phyloP scores from a whole-genome alignment of 2,888 invertebrate species.

The Nemapogon koenigi region DNA sequence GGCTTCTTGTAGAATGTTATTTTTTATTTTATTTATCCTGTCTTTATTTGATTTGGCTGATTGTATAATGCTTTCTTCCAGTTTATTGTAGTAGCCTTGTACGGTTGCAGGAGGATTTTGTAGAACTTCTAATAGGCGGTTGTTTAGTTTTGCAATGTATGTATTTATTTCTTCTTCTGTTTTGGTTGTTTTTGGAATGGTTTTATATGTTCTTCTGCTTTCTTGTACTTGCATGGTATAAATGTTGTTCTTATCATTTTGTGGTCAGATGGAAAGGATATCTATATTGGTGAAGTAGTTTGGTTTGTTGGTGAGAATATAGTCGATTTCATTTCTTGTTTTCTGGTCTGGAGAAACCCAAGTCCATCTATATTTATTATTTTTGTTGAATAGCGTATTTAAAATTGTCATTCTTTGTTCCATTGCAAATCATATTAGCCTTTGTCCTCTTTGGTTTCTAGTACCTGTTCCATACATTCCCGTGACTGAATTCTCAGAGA shows the following conservation, averaged over 20 bases:
- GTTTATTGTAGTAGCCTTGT: too few relatives aligned
- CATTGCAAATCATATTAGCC: not conserved
- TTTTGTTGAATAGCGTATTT: too few relatives aligned
- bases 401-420: not conserved
- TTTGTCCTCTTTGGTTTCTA: too few relatives aligned
- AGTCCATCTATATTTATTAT: slow-evolving; percentile 16
- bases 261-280: too few relatives aligned
- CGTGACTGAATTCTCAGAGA: not conserved
- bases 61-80: too few relatives aligned
- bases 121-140: too few relatives aligned
- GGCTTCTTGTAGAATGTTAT: too few relatives aligned
- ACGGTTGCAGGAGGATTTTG: too few relatives aligned
- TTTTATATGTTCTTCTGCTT: not conserved
- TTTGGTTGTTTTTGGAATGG: not conserved
- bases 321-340: slow-evolving; percentile 16
- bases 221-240: not conserved
- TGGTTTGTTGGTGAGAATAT: slow-evolving; percentile 10
- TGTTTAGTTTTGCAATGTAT: too few relatives aligned
- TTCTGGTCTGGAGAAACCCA: slow-evolving; percentile 17
- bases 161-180: too few relatives aligned
- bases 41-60: too few relatives aligned
- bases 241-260: not conserved
- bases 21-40: too few relatives aligned
- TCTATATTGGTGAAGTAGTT: slow-evolving; percentile 2
- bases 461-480: not conserved